Evolutionary conservation across 2,797 vertebrate genomes (phyloP).

Genomic region (Acanthurus leucopareius): DNA sequence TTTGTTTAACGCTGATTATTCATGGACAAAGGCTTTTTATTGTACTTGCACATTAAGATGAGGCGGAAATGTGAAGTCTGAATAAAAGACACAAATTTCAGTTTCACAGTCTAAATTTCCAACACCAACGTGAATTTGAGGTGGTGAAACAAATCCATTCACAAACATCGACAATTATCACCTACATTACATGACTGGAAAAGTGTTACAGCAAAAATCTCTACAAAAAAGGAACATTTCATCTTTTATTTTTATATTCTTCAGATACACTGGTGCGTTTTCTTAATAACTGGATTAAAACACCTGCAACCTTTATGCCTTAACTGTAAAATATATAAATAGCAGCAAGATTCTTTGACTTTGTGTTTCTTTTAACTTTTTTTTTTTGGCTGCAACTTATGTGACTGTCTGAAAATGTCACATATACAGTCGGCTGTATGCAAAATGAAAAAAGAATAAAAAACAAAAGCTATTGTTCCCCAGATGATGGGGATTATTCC

Average conservation of each 20-base stretch:
- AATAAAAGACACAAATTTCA: constrained; percentile 25
- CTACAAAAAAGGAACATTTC: too few species aligned
- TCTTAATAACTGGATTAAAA: background rate
- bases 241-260: background rate
- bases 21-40: constrained; percentile 19
- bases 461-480: constrained; percentile 20
- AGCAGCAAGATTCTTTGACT: constrained; percentile 7
- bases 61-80: constrained; percentile 13
- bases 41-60: constrained; percentile 8
- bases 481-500: constrained; percentile 51
- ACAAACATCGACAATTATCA: background rate
- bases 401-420: constrained; percentile 49
- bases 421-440: constrained; percentile 25
- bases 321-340: constrained; percentile 4
- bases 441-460: constrained; percentile 18
- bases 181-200: background rate
- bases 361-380: background rate
- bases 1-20: constrained; percentile 25
- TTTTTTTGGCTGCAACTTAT: constrained; percentile 25
- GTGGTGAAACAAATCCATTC: background rate
- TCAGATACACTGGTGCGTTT: background rate
- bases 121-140: constrained; percentile 3
- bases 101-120: constrained; percentile 8
- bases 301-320: background rate
- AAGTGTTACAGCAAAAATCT: background rate